Evolutionary conservation across 2,797 vertebrate genomes (phyloP), one percentile per base, ranked within the genome.

Genomic region (Salmo trutta): DNA sequence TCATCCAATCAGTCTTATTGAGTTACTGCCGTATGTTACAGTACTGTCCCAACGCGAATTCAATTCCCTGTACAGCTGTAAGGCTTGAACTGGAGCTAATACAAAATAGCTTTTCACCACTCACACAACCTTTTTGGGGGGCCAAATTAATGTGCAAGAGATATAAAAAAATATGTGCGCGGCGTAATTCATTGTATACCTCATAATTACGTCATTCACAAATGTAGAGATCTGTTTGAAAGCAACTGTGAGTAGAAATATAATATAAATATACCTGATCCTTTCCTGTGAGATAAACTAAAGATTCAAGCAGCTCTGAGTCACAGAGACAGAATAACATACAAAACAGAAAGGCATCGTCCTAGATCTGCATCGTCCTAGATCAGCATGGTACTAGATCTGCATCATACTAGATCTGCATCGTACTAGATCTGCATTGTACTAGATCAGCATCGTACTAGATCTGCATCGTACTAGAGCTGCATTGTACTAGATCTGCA

Each of bases 1-100:
- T 29, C 21, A 72, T 83, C 51, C 68, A 78, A 83, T 82, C 65
- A 78, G 62, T 54, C 75, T 47, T 69, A 24, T 56, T 64, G 62
- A 73, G 51, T 83, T 74, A 77, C 31, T 74, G 73, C 47, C 56
- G 52, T 73, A 64, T 75, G 47, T 75, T 53, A 8, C 71, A 62
- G 21, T 6, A 27, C 69, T 67, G 41, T n/a, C 68, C 41, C 73
- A 77, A 64, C 67, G 62, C 69, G 24, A 71, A 51, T n/a, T 74
- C 72, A 62, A 16, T 54, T 71, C 19, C 75, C 67, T 31, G 7
- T 75, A 27, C 19, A 75, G 74, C 62, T 15, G 15, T 24, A 29
- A 67, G 29, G 12, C 4, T 33, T 67, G 65, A 67, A 67, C 27
- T 67, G 24, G 8, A 15, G 15, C 27, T 29, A 29, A 6, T 27